These are phyloP conservation scores for Eurytoma californica DNA, from an alignment of 2,888 invertebrate species.

Conservation along the genomic window DNA sequence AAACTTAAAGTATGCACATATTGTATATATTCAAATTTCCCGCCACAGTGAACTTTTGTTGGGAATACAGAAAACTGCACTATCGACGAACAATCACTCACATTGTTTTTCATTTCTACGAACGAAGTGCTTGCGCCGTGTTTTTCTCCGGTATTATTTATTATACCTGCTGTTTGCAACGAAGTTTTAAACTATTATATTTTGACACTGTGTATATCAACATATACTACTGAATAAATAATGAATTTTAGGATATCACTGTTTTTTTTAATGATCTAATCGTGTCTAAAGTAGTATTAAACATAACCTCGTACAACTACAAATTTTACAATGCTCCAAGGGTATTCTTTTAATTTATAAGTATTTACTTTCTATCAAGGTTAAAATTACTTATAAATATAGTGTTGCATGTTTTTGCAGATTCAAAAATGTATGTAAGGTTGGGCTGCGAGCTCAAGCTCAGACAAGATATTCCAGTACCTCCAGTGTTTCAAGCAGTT, in stretches of 20 bases:
- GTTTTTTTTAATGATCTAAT: neutral
- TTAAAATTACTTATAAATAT: neutral
- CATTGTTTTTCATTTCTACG: neutral
- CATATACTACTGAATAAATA: neutral
- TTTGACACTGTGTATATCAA: too few species aligned
- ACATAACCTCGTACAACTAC: slow-evolving; percentile 43
- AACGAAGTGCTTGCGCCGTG: neutral
- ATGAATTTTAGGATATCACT: slow-evolving; percentile 17
- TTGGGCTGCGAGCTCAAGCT: slow-evolving; percentile 31
- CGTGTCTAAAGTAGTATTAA: slow-evolving; percentile 9
- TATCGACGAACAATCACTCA: slow-evolving; percentile 3
- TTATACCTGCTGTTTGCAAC: neutral
- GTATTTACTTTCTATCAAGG: neutral
- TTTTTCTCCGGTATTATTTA: neutral
- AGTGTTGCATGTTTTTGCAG: slow-evolving; percentile 18
- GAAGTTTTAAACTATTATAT: too few species aligned
- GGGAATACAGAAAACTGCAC: neutral
- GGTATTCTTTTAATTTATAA: slow-evolving; percentile 23
- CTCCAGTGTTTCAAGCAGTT: neutral
- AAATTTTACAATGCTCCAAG: slow-evolving; percentile 48
- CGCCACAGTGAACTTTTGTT: neutral
- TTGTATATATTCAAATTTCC: slow-evolving; percentile 2
- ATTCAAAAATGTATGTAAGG: slow-evolving; percentile 39
- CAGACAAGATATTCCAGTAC: slow-evolving; percentile 23
- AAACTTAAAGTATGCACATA: neutral